Base-by-base conservation (phyloP, 1,140 invertebrate genomes). In the Ceratosolen fusciceps region DNA sequence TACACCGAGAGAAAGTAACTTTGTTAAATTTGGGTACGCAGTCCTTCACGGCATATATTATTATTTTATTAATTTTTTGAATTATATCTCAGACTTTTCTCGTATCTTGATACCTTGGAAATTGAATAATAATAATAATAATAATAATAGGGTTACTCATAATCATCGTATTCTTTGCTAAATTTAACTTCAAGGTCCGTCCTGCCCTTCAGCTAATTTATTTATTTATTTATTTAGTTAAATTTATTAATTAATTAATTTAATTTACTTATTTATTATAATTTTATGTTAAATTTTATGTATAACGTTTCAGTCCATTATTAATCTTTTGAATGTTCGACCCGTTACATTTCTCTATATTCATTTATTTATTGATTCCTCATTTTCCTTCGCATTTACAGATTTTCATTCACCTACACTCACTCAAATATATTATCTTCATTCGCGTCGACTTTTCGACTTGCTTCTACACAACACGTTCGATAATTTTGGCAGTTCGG, bases 401-500 rank as follows among this genome's bases (percentile, higher is more conserved):
- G 56, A n/a, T n/a, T n/a, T n/a, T n/a, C n/a, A n/a, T n/a, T n/a
- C n/a, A n/a, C n/a, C n/a, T 67, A 72, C 47, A 79, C 60, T 67
- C 58, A 49, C 70, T 72, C 70, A 47, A 65, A 65, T 37, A 56
- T 62, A 62, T 39, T 54, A 58, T 79, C n/a, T n/a, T n/a, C 31
- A 47, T 21, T 73, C 58, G 47, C 24, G 21, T 49, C 24, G 52
- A 73, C 54, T 12, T n/a, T 73, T 74, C 49, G 34, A 79, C 43
- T 79, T 58, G 31, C 56, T 67, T 65, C 78, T 79, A 79, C n/a
- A n/a, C 43, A 56, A 54, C 60, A 71, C 21, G 72, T 75, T 75
- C 71, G 54, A 80, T 75, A 80, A 80, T 80, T 80, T 80, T 80
- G 79, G 79, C 79, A 80, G 79, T 80, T 80, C 79, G 65, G 79